Evolutionary conservation across 2,113 vertebrate species (phyloP), one percentile per base, ranked within the genome.

Genomic region (Coreoperca whiteheadi): DNA sequence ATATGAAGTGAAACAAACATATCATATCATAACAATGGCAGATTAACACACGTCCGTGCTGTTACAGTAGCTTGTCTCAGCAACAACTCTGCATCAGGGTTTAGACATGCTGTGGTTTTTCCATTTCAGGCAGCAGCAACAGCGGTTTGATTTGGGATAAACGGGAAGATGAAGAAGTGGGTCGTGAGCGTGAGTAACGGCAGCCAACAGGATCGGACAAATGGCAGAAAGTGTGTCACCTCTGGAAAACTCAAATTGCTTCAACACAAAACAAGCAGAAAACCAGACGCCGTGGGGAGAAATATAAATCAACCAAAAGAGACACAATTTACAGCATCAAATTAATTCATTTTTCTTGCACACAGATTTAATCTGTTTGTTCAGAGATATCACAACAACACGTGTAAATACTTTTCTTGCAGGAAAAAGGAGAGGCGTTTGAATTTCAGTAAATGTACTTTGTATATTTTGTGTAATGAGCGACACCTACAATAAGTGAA

Each of bases 141-240:
- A 32, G 14, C 0, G 6, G 8, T 63, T 69, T 77, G 73, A n/a
- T 80, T 74, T 77, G 80, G 34, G 43, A 67, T 53, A 74, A 69
- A 63, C 32, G 57, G 57, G 54, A 23, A 12, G 63, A 63, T 25
- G 59, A 60, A 54, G 41, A 74, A 43, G 0, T 2, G n/a, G 20
- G 6, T 2, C 3, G 51, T 3, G 69, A 74, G 16, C 3, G 0
- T 4, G 39, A 69, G 23, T 8, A 0, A 67, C 28, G 60, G 25
- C 56, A 6, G 18, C 16, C 8, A 15, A 16, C 53, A 1, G 0
- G 15, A 28, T 12, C 1, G 30, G 61, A 65, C 51, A 54, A 69
- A 6, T 41, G 20, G 16, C 7, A 51, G 28, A 53, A 75, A 18
- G 6, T 30, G 65, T 72, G 69, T 73, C 74, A 51, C 21, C 32